These are phyloP conservation scores for Plagodis dolabraria DNA, from an alignment of 2,888 invertebrate species.

Conservation along the genomic window DNA sequence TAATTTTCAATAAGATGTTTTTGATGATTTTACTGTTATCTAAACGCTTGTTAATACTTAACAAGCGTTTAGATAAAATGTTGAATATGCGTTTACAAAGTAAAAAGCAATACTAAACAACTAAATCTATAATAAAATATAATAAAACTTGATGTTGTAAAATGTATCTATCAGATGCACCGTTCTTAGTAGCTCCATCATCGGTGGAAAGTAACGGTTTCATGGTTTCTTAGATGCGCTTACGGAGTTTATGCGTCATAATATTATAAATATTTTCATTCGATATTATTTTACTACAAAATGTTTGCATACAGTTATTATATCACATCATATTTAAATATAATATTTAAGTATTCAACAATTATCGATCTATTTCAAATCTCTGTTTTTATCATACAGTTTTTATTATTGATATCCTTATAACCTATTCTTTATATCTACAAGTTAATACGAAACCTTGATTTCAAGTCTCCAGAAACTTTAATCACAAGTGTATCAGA, in stretches of 20 bases:
- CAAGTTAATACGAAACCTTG: too few relatives aligned
- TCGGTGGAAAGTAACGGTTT: conserved; percentile 45
- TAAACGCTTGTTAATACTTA: too few relatives aligned
- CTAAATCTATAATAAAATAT: neutral
- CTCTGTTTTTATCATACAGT: too few relatives aligned
- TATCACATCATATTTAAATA: conserved; percentile 16
- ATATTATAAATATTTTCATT: conserved; percentile 41
- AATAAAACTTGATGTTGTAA: conserved; percentile 9
- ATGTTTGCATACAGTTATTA: conserved; percentile 30
- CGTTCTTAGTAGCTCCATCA: conserved; percentile 37
- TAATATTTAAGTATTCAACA: conserved; percentile 2
- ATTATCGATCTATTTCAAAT: too few relatives aligned
- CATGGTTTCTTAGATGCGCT: conserved; percentile 40
- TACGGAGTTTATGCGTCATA: conserved; percentile 27
- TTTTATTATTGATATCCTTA: too few relatives aligned
- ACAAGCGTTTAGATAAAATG: neutral
- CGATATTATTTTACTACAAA: conserved; percentile 44
- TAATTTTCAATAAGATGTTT: too few relatives aligned
- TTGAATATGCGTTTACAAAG: neutral
- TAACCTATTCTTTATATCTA: too few relatives aligned
- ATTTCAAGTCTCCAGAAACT: too few relatives aligned
- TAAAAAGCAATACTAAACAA: neutral
- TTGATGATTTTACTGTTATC: too few relatives aligned
- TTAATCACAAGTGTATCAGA: conserved; percentile 17
- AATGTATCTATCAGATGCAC: conserved; percentile 22